phyloP scores from a whole-genome alignment of 1,140 invertebrate species.

The Oryctes rhinoceros region DNA sequence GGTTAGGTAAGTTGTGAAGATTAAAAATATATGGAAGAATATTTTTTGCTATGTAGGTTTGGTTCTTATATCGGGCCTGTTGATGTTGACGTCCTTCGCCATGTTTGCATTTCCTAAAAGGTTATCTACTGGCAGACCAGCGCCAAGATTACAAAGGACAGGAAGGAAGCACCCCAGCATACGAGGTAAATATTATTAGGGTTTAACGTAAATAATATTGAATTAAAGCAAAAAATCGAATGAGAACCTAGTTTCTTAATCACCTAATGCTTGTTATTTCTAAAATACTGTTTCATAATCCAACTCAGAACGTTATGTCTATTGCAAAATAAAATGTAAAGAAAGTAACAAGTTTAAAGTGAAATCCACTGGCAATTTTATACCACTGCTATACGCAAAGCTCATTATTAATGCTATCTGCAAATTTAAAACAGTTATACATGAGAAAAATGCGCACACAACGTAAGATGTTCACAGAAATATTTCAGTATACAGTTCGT shows the following conservation, averaged over 20 bases:
- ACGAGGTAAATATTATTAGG: slow-evolving; percentile 55
- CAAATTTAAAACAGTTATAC: slow-evolving; percentile 38
- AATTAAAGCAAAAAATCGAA: too few species aligned
- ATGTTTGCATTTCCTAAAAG: slow-evolving; percentile 90
- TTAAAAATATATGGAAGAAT: slow-evolving; percentile 30
- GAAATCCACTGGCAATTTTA: slow-evolving; percentile 15
- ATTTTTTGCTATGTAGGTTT: slow-evolving; percentile 65
- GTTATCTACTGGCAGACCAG: slow-evolving; percentile 65
- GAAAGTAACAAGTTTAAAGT: background rate
- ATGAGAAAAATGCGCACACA: slow-evolving; percentile 17
- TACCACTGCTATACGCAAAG: background rate
- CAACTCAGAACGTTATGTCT: background rate
- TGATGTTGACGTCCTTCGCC: slow-evolving; percentile 80
- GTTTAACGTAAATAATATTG: too few species aligned
- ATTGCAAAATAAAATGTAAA: slow-evolving; percentile 20
- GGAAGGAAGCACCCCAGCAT: slow-evolving; percentile 69
- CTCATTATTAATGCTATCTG: slow-evolving; percentile 35
- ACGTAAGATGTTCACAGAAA: slow-evolving; percentile 12
- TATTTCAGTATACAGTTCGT: slow-evolving; percentile 36
- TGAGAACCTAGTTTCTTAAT: too few species aligned
- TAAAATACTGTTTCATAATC: background rate
- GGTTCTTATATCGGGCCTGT: slow-evolving; percentile 80
- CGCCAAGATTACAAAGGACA: slow-evolving; percentile 59
- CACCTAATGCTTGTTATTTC: background rate
- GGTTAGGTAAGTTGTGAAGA: slow-evolving; percentile 72